Conservation (phyloP, 2,888 invertebrate species). For the Hypselothyrea guttata region DNA sequence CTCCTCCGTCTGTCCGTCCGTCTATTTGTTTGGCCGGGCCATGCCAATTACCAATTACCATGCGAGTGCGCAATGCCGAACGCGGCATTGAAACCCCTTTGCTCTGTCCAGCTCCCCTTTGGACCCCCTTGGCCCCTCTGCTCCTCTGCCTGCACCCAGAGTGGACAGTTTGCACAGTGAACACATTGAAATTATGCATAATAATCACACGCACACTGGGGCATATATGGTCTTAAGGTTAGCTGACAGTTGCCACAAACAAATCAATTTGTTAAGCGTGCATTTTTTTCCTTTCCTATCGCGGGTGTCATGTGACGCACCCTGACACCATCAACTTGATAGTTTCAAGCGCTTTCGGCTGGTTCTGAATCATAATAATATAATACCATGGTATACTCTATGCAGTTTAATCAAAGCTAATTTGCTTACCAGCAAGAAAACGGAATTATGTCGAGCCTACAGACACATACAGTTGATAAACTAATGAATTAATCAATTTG, state of each 20-base stretch:
- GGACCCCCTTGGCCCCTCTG: not conserved
- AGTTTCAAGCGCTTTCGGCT: slow-evolving; percentile 8
- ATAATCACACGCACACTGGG: slow-evolving; percentile 36
- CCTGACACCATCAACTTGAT: slow-evolving; percentile 4
- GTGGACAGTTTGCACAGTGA: not conserved
- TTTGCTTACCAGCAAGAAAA: too few relatives aligned
- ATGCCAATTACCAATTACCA: slow-evolving; percentile 52
- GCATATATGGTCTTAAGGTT: slow-evolving; percentile 49
- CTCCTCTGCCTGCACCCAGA: not conserved
- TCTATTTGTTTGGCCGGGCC: slow-evolving; percentile 19
- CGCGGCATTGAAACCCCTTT: slow-evolving; percentile 42
- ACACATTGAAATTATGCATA: slow-evolving; percentile 60
- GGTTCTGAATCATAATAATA: not conserved
- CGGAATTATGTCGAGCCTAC: slow-evolving; percentile 7
- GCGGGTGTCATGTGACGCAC: slow-evolving; percentile 28
- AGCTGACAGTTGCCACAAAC: slow-evolving; percentile 35
- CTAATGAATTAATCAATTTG: slow-evolving; percentile 1
- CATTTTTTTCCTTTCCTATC: slow-evolving; percentile 4
- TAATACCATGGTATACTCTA: not conserved
- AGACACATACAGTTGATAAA: not conserved
- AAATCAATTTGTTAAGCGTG: slow-evolving; percentile 33
- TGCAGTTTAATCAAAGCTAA: not conserved
- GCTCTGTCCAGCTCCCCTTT: not conserved
- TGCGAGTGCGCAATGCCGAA: slow-evolving; percentile 53
- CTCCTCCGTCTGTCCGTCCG: slow-evolving; percentile 1